Evolutionary conservation across 2,888 invertebrate genomes (phyloP).

Genomic region (Eilema depressum): DNA sequence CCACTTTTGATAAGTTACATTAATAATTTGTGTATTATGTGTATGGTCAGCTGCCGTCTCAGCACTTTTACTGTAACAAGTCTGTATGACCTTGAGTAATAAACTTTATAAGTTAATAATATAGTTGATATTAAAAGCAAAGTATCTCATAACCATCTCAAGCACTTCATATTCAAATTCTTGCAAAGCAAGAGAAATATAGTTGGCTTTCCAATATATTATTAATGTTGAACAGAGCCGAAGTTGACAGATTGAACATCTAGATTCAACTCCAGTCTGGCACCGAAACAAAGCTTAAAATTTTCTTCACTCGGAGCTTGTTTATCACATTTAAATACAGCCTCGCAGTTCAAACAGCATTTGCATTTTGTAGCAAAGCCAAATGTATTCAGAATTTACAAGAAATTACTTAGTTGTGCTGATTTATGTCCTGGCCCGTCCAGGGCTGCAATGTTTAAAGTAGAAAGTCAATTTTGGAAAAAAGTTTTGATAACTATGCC

Average conservation of each 20-base stretch:
- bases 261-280: conserved; percentile 15
- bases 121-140: not conserved
- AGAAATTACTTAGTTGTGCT: conserved; percentile 46
- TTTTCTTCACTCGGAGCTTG: conserved; percentile 34
- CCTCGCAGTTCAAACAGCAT: conserved; percentile 38
- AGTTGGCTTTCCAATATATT: conserved; percentile 3
- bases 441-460: conserved; percentile 34
- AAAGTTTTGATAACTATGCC: conserved; percentile 45
- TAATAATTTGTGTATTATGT: too few species aligned
- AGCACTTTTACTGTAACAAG: not conserved
- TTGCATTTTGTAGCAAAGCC: conserved; percentile 44
- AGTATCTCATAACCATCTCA: not conserved
- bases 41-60: too few species aligned
- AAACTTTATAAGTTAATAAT: not conserved
- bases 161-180: not conserved
- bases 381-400: conserved; percentile 48
- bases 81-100: not conserved
- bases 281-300: conserved; percentile 32
- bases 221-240: conserved; percentile 10
- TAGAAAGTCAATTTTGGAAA: conserved; percentile 41
- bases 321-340: conserved; percentile 69
- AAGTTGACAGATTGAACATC: conserved; percentile 14
- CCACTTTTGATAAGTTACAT: not conserved
- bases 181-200: not conserved
- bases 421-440: conserved; percentile 39